Evolutionary conservation across 2,113 vertebrate genomes (phyloP).

Genomic region (Sylvilagus bachmani): DNA sequence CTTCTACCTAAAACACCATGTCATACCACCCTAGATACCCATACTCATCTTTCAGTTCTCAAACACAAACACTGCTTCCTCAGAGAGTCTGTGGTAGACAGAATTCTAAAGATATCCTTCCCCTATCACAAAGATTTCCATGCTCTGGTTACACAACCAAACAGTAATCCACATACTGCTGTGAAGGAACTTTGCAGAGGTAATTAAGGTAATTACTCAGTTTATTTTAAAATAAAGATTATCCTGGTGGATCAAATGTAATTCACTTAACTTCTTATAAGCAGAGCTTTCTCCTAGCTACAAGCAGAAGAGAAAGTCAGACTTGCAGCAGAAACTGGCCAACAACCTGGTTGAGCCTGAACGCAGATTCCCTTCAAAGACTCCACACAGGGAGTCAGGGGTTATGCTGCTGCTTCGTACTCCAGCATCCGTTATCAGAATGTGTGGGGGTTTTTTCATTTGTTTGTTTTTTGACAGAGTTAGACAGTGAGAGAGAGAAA

Average conservation of each 20-base stretch:
- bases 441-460: too few species aligned
- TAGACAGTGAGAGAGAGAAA: too few species aligned
- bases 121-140: not conserved
- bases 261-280: slow-evolving; percentile 55
- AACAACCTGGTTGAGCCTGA: not conserved
- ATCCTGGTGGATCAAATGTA: slow-evolving; percentile 29
- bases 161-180: slow-evolving; percentile 45
- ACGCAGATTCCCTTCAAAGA: not conserved
- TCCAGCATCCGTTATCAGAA: too few species aligned
- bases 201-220: slow-evolving; percentile 47
- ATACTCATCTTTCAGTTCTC: slow-evolving; percentile 10
- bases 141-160: not conserved
- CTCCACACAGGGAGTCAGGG: not conserved
- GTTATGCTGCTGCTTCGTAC: too few species aligned
- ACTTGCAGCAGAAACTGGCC: not conserved
- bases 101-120: not conserved
- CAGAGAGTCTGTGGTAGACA: not conserved
- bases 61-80: slow-evolving; percentile 37
- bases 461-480: too few species aligned
- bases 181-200: not conserved
- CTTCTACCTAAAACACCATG: not conserved
- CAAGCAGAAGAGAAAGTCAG: slow-evolving; percentile 38
- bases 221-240: slow-evolving; percentile 57
- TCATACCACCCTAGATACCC: not conserved
- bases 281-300: not conserved